Conservation (phyloP, 1,140 invertebrate genomes). For the Colletes gigas region DNA sequence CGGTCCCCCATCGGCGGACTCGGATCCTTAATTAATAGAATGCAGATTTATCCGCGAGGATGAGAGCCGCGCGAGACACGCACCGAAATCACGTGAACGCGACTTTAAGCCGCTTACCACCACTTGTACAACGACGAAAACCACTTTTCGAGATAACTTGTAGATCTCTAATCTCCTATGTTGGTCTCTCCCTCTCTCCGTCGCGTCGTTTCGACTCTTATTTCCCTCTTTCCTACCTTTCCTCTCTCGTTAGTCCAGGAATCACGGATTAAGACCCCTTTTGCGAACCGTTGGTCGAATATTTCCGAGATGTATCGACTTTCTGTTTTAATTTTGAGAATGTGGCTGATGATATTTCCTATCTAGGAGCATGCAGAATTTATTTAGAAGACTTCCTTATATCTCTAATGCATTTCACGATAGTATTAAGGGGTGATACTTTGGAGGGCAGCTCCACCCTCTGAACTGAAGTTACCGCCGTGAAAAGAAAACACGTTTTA, state of each 20-base stretch:
- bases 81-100: constrained; percentile 42
- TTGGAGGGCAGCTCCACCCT: no score
- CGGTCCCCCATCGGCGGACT: no score
- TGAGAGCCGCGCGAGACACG: constrained; percentile 36
- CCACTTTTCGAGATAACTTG: constrained; percentile 63
- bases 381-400: no score
- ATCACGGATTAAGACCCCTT: constrained; percentile 43
- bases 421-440: no score
- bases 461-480: no score
- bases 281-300: constrained; percentile 11
- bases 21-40: constrained; percentile 33
- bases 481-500: no score
- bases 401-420: no score
- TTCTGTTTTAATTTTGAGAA: no score
- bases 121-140: constrained; percentile 48
- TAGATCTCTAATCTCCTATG: constrained; percentile 57
- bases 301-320: background rate
- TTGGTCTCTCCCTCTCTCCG: background rate
- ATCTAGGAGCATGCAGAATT: no score
- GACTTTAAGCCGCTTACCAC: constrained; percentile 44
- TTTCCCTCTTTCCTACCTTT: no score
- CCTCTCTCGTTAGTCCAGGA: constrained; percentile 11
- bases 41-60: constrained; percentile 34
- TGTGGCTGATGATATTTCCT: no score
- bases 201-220: background rate